Evolutionary conservation across 2,113 vertebrate genomes (phyloP).

Genomic region (Epinephelus lanceolatus): DNA sequence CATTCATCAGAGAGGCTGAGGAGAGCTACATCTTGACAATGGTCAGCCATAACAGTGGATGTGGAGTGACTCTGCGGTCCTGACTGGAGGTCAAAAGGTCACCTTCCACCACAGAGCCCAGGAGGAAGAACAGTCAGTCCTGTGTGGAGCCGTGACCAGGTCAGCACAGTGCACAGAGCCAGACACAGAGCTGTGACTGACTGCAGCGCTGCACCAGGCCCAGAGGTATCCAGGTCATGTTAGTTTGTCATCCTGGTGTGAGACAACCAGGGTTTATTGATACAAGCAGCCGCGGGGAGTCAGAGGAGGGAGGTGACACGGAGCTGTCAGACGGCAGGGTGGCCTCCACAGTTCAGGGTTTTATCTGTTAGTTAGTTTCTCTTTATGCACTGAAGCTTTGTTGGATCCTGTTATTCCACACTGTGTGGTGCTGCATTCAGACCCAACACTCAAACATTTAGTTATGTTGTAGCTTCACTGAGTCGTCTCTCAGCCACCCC

Average conservation of each 20-base stretch:
- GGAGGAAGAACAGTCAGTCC: conserved; percentile 12
- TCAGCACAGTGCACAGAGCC: not conserved
- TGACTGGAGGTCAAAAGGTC: conserved; percentile 29
- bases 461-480: not conserved
- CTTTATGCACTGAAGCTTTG: not conserved
- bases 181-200: not conserved
- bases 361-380: not conserved
- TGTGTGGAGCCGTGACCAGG: not conserved
- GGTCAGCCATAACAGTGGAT: conserved; percentile 2
- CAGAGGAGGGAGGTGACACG: not conserved
- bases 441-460: too few species aligned
- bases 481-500: too few species aligned
- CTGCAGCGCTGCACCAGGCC: not conserved
- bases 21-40: conserved; percentile 9
- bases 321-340: not conserved
- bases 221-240: conserved; percentile 29
- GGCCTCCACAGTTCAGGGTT: not conserved
- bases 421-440: not conserved
- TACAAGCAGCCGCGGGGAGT: conserved; percentile 24
- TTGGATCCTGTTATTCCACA: not conserved
- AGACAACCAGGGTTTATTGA: conserved; percentile 31
- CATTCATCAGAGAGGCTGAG: conserved; percentile 12
- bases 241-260: conserved; percentile 20
- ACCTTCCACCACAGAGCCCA: not conserved
- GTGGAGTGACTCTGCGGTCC: conserved; percentile 6